A percentile compares a stretch with the other conserved stretches of the same genome.
These are phyloP conservation scores for Cephus pulcher DNA, from an alignment of 2,888 invertebrate genomes.

Conservation along the genomic window DNA sequence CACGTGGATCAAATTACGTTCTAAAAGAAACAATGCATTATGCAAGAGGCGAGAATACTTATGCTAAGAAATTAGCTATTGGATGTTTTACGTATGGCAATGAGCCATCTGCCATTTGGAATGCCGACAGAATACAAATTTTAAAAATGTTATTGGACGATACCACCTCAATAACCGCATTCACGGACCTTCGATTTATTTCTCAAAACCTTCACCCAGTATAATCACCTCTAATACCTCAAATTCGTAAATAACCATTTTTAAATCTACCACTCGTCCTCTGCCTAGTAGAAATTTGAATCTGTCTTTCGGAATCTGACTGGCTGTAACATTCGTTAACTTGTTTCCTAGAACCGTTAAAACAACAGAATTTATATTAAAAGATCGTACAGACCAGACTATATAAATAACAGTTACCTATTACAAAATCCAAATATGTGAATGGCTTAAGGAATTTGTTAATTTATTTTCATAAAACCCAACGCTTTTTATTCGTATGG, in stretches of 20 bases:
- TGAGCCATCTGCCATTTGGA: conserved; percentile 13
- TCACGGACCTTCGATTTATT: neutral
- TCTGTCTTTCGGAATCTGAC: neutral
- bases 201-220: neutral
- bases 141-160: neutral
- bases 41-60: conserved; percentile 18
- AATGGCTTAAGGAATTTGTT: neutral
- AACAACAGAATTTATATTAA: neutral
- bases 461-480: neutral
- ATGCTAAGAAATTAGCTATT: conserved; percentile 17
- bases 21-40: conserved; percentile 16
- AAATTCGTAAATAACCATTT: neutral
- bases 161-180: neutral
- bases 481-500: neutral
- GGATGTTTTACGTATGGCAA: conserved; percentile 15
- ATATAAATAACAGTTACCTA: neutral
- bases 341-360: too few relatives aligned
- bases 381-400: neutral
- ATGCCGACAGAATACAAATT: conserved; percentile 16
- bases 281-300: neutral
- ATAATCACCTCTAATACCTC: neutral
- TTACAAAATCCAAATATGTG: neutral
- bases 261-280: neutral
- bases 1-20: neutral
- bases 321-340: neutral